Evolutionary conservation across 2,113 vertebrate species (phyloP).

Genomic region (Phrynosoma blainvillii): DNA sequence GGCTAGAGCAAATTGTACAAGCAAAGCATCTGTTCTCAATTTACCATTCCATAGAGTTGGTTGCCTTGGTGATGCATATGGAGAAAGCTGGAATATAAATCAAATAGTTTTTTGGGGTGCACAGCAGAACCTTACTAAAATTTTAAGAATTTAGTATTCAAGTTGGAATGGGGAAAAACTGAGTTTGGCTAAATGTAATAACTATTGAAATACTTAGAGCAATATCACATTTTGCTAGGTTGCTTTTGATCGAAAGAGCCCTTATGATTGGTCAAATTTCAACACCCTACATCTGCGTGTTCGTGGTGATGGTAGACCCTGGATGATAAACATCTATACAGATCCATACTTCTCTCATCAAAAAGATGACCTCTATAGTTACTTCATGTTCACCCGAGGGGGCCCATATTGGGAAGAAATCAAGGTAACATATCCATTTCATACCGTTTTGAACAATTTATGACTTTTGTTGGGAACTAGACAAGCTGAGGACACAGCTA

Average conservation of each 20-base stretch:
- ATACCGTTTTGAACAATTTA: neutral
- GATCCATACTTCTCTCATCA: conserved; percentile 84
- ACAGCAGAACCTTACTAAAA: neutral
- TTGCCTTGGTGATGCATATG: no score
- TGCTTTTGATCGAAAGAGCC: conserved; percentile 83
- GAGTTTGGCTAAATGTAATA: neutral
- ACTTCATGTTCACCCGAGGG: conserved; percentile 93
- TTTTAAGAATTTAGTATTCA: neutral
- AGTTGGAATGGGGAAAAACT: neutral
- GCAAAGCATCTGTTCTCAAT: neutral
- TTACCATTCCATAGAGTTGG: neutral
- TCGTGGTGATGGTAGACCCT: conserved; percentile 93
- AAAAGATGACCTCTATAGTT: conserved; percentile 89
- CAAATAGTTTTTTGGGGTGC: neutral
- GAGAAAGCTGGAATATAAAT: neutral
- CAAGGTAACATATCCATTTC: conserved; percentile 75
- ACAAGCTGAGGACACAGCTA: no score
- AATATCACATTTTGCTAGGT: conserved; percentile 72
- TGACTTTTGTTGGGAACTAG: no score
- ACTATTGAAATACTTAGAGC: conserved; percentile 26
- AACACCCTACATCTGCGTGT: conserved; percentile 89
- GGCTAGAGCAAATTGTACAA: neutral
- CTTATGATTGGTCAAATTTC: conserved; percentile 88
- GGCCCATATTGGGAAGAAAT: conserved; percentile 98
- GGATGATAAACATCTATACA: conserved; percentile 90